A percentile compares a stretch with the other conserved stretches of the same genome.
Evolutionary conservation across 2,113 vertebrate genomes (phyloP).

Genomic region (Antechinus stuartii): DNA sequence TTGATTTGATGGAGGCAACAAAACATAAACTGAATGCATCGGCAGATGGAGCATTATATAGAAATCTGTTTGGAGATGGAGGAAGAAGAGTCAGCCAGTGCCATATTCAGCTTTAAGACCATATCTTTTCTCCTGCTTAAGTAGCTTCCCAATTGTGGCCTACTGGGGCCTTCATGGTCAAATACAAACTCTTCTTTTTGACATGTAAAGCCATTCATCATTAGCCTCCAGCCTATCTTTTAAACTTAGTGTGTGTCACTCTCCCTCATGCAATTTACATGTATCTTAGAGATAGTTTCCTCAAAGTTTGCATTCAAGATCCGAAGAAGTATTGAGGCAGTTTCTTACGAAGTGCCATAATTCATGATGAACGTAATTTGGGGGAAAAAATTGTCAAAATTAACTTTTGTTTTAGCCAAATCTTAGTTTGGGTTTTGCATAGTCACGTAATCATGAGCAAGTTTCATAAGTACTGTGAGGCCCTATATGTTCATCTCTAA

Average conservation of each 20-base stretch:
- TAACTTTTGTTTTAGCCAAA: background rate
- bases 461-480: background rate
- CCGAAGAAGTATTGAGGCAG: background rate
- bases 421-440: background rate
- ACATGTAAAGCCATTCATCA: background rate
- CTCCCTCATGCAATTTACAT: background rate
- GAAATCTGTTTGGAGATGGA: background rate
- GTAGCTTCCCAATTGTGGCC: background rate
- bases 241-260: background rate
- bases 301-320: background rate
- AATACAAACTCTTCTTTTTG: background rate
- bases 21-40: background rate
- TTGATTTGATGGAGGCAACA: background rate
- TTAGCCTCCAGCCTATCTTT: background rate
- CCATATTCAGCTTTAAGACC: background rate
- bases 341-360: background rate
- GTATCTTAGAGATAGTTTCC: background rate
- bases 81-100: background rate
- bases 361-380: background rate
- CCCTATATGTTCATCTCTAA: background rate
- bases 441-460: background rate
- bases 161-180: background rate
- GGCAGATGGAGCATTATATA: background rate
- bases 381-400: background rate
- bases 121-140: background rate